Evolutionary conservation across 2,888 invertebrate species (phyloP).

Genomic region (Caprella mutica): DNA sequence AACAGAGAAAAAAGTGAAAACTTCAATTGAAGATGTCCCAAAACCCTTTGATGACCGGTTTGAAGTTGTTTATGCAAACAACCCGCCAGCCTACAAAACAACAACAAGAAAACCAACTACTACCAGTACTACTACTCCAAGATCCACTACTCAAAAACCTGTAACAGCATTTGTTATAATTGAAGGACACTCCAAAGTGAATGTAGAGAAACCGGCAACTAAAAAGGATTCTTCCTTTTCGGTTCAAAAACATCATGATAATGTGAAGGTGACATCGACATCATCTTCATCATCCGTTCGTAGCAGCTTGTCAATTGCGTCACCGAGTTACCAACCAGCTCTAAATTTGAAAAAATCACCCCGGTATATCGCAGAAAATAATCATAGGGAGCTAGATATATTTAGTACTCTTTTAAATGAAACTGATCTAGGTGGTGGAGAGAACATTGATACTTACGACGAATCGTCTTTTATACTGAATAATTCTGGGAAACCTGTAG

Average conservation of each 20-base stretch:
- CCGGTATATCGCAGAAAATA: too few relatives aligned
- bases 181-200: conserved; percentile 9
- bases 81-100: too few relatives aligned
- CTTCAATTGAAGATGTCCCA: too few relatives aligned
- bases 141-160: not conserved
- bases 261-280: not conserved
- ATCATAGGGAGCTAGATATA: too few relatives aligned
- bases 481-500: too few relatives aligned
- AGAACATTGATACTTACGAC: not conserved
- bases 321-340: not conserved
- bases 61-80: too few relatives aligned
- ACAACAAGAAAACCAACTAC: too few relatives aligned
- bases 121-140: not conserved
- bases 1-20: too few relatives aligned
- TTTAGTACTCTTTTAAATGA: not conserved
- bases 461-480: too few relatives aligned
- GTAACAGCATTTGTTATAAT: conserved; percentile 1
- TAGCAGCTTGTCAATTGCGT: not conserved
- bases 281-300: not conserved
- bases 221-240: not conserved
- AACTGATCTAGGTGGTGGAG: not conserved
- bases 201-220: not conserved
- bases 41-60: too few relatives aligned
- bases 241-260: not conserved
- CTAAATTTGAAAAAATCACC: too few relatives aligned